A percentile compares a stretch with the other conserved stretches of the same genome.
These are phyloP conservation scores for Callinectes sapidus DNA, from an alignment of 2,888 invertebrate genomes.

Conservation along the genomic window DNA sequence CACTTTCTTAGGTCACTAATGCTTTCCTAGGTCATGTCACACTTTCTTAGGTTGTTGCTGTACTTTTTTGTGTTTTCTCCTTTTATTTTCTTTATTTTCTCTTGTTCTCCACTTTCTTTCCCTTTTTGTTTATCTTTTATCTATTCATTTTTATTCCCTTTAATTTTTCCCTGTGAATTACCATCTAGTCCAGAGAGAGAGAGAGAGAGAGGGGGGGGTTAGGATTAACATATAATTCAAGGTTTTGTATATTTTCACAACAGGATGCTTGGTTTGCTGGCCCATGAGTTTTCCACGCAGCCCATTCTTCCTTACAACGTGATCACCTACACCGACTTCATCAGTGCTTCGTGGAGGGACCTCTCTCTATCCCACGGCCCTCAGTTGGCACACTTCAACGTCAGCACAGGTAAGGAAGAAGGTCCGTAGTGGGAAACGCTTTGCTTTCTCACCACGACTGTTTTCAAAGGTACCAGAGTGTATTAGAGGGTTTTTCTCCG, in stretches of 20 bases:
- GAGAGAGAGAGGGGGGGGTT: too few relatives aligned
- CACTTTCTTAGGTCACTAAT: too few relatives aligned
- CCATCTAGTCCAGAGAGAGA: too few relatives aligned
- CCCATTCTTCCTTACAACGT: constrained; percentile 40
- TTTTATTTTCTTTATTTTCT: neutral
- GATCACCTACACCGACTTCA: neutral
- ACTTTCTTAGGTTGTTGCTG: neutral
- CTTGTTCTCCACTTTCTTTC: too few relatives aligned
- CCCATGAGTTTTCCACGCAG: constrained; percentile 36
- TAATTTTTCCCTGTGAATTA: neutral
- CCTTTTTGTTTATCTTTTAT: neutral
- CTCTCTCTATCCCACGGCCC: neutral
- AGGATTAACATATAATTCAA: too few relatives aligned
- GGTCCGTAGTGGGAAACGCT: too few relatives aligned
- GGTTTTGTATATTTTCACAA: neutral
- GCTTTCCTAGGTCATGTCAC: too few relatives aligned
- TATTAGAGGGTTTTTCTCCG: too few relatives aligned
- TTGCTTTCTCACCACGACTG: too few relatives aligned
- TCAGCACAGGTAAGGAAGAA: constrained; percentile 23
- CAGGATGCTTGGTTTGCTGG: constrained; percentile 52
- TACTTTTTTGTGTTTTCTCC: neutral
- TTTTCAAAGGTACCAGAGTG: too few relatives aligned
- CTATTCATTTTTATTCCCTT: neutral
- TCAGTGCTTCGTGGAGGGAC: neutral
- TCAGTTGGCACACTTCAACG: neutral